These are phyloP conservation scores for Acromyrmex charruanus DNA, from an alignment of 1,140 invertebrate genomes.

Conservation along the genomic window DNA sequence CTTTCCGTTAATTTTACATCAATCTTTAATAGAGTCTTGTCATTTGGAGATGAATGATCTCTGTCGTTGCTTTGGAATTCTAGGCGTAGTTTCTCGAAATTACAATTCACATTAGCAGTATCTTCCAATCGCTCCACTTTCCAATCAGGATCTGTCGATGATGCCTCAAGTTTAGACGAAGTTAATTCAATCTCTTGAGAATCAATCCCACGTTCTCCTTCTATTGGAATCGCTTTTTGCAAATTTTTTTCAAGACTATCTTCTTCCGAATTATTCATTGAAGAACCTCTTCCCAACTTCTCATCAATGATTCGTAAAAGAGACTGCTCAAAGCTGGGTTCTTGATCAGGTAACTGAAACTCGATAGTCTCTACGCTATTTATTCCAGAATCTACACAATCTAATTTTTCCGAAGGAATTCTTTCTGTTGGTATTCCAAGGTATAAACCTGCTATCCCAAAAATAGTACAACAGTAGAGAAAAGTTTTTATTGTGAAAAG, in stretches of 20 bases:
- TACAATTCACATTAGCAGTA: constrained; percentile 67
- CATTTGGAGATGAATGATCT: constrained; percentile 71
- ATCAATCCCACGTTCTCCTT: constrained; percentile 25
- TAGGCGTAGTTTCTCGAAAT: constrained; percentile 79
- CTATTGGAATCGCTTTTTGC: constrained; percentile 2
- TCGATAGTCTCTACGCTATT: constrained; percentile 85
- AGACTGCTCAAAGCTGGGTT: constrained; percentile 83
- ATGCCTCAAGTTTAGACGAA: constrained; percentile 33
- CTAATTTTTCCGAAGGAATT: constrained; percentile 76
- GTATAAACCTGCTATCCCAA: constrained; percentile 38
- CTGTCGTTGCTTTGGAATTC: constrained; percentile 77
- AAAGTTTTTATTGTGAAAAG: not conserved
- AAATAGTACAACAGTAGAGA: not conserved
- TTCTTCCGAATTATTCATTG: constrained; percentile 79
- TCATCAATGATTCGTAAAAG: constrained; percentile 84
- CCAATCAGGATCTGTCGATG: not conserved
- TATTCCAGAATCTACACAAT: constrained; percentile 84
- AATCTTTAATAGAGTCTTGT: constrained; percentile 77
- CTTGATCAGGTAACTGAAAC: constrained; percentile 79
- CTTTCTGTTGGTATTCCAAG: constrained; percentile 56
- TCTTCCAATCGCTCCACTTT: constrained; percentile 63
- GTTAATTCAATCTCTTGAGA: constrained; percentile 31
- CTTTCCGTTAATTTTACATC: constrained; percentile 63
- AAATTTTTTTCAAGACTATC: constrained; percentile 62
- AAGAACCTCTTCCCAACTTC: constrained; percentile 80